Evolutionary conservation across 1,140 invertebrate species (phyloP).

Genomic region (Macrotrachela quadricornifera): DNA sequence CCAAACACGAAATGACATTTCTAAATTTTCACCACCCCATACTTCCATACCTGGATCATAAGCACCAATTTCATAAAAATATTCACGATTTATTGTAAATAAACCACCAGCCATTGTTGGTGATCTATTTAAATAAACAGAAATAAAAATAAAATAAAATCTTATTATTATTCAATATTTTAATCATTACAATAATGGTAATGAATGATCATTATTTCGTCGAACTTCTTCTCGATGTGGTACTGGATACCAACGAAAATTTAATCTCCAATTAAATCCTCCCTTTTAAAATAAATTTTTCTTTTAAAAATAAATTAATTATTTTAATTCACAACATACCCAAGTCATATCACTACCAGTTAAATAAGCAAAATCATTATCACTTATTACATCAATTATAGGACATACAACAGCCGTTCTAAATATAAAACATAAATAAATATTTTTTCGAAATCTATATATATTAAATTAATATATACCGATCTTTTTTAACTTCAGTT

Average conservation of each 20-base stretch:
- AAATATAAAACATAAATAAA: slow-evolving; percentile 10
- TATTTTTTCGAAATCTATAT: neutral
- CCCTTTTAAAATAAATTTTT: slow-evolving; percentile 52
- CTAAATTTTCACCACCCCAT: slow-evolving; percentile 81
- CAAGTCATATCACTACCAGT: slow-evolving; percentile 65
- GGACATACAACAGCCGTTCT: slow-evolving; percentile 81
- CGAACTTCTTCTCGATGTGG: slow-evolving; percentile 79
- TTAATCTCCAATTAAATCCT: slow-evolving; percentile 85
- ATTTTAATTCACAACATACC: too few species aligned
- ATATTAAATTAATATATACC: slow-evolving; percentile 19
- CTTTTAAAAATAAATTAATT: too few species aligned
- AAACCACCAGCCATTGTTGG: slow-evolving; percentile 86
- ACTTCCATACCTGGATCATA: slow-evolving; percentile 73
- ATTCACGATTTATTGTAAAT: slow-evolving; percentile 63
- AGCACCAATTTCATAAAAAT: slow-evolving; percentile 82
- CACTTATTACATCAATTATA: slow-evolving; percentile 92
- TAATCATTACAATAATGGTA: neutral
- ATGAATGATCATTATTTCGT: slow-evolving; percentile 29
- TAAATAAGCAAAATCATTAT: slow-evolving; percentile 81
- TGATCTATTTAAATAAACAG: slow-evolving; percentile 34
- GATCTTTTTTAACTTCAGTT: slow-evolving; percentile 49
- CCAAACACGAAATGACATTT: slow-evolving; percentile 76
- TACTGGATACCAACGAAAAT: slow-evolving; percentile 77
- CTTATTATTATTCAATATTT: too few species aligned
- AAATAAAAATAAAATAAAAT: neutral